Evolutionary conservation across 2,113 vertebrate species (phyloP).

Genomic region (Saccopteryx bilineata): DNA sequence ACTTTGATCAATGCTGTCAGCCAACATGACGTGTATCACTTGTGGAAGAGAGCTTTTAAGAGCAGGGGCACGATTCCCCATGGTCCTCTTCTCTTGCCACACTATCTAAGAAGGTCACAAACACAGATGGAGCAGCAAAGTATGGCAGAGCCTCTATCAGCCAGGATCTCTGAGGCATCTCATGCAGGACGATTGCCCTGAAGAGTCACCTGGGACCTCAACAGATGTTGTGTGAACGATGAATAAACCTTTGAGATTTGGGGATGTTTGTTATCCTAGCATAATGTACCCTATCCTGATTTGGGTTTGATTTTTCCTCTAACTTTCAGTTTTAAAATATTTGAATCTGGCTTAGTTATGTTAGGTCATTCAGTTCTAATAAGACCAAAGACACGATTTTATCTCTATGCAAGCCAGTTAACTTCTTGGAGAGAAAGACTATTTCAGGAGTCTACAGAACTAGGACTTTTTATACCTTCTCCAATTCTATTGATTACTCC

Average conservation of each 20-base stretch:
- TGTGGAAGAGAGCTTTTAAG: not conserved
- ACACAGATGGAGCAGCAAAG: not conserved
- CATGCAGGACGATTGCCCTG: fast-evolving
- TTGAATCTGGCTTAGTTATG: not conserved
- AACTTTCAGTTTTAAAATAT: not conserved
- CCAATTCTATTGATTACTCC: not conserved
- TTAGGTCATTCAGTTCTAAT: not conserved
- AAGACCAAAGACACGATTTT: not conserved
- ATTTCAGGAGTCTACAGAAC: not conserved
- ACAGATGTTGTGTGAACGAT: not conserved
- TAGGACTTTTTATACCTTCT: not conserved
- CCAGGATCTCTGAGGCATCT: not conserved
- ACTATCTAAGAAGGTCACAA: not conserved
- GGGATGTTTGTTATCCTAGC: not conserved
- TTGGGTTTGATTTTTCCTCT: not conserved
- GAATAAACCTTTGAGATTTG: not conserved
- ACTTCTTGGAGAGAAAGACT: not conserved
- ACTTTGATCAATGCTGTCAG: not conserved
- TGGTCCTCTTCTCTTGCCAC: not conserved
- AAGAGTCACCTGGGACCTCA: not conserved
- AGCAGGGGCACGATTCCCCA: not conserved
- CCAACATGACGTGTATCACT: not conserved
- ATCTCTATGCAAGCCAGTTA: not conserved
- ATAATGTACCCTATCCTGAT: not conserved
- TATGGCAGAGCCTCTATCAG: not conserved